phyloP scores from a whole-genome alignment of 2,113 vertebrate genomes.

The Shinisaurus crocodilurus region DNA sequence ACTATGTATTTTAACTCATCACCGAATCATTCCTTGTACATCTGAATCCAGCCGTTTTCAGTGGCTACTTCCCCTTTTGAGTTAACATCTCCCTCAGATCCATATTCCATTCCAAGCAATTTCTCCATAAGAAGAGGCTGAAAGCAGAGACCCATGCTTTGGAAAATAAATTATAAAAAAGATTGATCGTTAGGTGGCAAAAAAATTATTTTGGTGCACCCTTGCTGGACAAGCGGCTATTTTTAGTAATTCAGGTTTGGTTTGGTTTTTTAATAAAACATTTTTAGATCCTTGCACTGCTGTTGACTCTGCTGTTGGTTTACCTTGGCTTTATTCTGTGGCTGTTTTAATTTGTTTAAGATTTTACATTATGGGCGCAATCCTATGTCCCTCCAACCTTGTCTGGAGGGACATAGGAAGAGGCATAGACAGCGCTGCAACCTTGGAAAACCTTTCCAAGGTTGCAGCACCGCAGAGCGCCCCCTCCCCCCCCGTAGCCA shows the following conservation, averaged over 20 bases:
- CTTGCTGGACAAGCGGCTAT: slow-evolving; percentile 45
- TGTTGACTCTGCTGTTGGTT: neutral
- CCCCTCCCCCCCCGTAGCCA: too few relatives aligned
- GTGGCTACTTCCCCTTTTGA: slow-evolving; percentile 47
- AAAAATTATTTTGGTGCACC: slow-evolving; percentile 46
- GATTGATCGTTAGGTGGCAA: slow-evolving; percentile 10
- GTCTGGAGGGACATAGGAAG: too few relatives aligned
- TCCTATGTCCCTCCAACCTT: too few relatives aligned
- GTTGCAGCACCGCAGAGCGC: too few relatives aligned
- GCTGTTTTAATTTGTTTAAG: neutral
- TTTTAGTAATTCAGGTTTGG: slow-evolving; percentile 6
- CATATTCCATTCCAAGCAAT: slow-evolving; percentile 46
- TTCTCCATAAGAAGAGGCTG: slow-evolving; percentile 46
- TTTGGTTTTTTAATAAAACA: neutral
- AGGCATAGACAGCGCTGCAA: too few relatives aligned
- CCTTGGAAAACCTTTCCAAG: too few relatives aligned
- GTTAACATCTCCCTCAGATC: slow-evolving; percentile 31
- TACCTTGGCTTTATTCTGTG: neutral
- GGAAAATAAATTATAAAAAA: slow-evolving; percentile 59
- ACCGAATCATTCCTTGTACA: slow-evolving; percentile 41
- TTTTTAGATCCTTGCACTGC: neutral
- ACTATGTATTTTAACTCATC: neutral
- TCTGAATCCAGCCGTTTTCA: slow-evolving; percentile 32
- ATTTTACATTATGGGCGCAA: neutral
- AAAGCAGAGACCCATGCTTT: slow-evolving; percentile 38